Base-by-base conservation (phyloP, 1,140 invertebrate genomes). In the Ostrea edulis region DNA sequence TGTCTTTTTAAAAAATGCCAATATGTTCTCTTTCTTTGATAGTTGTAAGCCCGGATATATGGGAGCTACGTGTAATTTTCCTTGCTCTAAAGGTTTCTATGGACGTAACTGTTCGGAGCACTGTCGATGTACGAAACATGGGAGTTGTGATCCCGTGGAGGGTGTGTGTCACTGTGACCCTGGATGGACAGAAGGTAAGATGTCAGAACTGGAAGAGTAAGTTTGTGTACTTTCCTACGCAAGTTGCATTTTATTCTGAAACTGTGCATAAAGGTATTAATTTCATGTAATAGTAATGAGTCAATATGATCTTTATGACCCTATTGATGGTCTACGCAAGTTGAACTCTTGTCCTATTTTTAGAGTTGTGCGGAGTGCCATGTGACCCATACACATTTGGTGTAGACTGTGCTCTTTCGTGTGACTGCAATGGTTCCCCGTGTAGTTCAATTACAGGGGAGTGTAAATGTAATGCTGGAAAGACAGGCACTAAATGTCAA, bases 401-500 rank as follows among this genome's bases (percentile, higher is more conserved):
- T 25, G 82, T 86, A 51, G 68, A 81, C 14, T 93, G 92, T 86
- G 52, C 51, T 71, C 14, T 93, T 85, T 89, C 90, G 81, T 94
- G 95, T 84, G 88, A 93, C 51, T 96, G 96, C 92, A 94, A 95
- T 77, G 92, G 91, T 51, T 92, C 93, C 9, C 85, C 85, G 11
- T 99, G 98, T 95, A 97, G 98, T 94, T 96, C 97, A 25, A 95
- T 96, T 11, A 97, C 96, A 25, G 98, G 98, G 54, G 95, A 95
- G 89, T 99, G 98, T 94, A 96, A 97, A 87, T 99, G 98, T 95
- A 96, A 97, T 25, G 95, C 97, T 65, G 98, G 98, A 81, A 98
- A 97, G 97, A 96, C 96, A 90, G 98, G 98, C 8, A 93, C 94
- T 2, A 95, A 96, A 87, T 99, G 98, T 94, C 86, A 93, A 52